Evolutionary conservation across 23 tunicate species (phyloP).

Genomic region (Aplidium turbinatum): DNA sequence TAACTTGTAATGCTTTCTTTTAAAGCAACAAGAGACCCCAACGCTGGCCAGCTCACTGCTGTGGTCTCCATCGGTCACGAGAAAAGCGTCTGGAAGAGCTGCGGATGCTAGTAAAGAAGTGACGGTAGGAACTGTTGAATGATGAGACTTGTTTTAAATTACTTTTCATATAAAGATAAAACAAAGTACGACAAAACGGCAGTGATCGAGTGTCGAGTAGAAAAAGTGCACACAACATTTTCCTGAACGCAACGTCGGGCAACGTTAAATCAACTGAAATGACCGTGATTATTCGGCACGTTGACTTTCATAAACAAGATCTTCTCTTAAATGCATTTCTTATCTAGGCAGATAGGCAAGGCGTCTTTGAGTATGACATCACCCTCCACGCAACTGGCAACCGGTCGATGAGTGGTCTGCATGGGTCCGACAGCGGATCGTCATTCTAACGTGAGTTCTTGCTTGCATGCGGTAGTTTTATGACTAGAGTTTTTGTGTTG

Average conservation of each 20-base stretch:
- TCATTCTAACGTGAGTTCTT: slow-evolving; percentile 39
- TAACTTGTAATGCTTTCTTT: neutral
- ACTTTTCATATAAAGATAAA: no score
- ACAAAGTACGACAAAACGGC: no score
- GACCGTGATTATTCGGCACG: no score
- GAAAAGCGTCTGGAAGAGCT: slow-evolving; percentile 25
- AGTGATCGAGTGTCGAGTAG: no score
- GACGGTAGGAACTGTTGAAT: no score
- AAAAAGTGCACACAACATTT: no score
- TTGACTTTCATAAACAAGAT: no score
- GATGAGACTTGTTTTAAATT: no score
- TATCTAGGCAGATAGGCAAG: slow-evolving; percentile 19
- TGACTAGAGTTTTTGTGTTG: slow-evolving; percentile 1
- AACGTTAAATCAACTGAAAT: no score
- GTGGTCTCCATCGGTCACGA: slow-evolving; percentile 54
- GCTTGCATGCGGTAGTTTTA: slow-evolving; percentile 25
- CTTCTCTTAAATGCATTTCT: no score
- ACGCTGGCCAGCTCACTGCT: slow-evolving; percentile 50
- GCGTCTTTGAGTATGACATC: slow-evolving; percentile 49
- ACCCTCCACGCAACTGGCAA: slow-evolving; percentile 53
- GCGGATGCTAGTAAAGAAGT: no score
- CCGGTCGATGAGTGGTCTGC: slow-evolving; percentile 47
- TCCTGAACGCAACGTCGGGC: no score
- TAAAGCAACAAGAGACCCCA: slow-evolving; percentile 10
- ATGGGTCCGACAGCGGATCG: slow-evolving; percentile 53